These are phyloP conservation scores for Rhodophaea formosa DNA, from an alignment of 2,888 invertebrate genomes.

Conservation along the genomic window DNA sequence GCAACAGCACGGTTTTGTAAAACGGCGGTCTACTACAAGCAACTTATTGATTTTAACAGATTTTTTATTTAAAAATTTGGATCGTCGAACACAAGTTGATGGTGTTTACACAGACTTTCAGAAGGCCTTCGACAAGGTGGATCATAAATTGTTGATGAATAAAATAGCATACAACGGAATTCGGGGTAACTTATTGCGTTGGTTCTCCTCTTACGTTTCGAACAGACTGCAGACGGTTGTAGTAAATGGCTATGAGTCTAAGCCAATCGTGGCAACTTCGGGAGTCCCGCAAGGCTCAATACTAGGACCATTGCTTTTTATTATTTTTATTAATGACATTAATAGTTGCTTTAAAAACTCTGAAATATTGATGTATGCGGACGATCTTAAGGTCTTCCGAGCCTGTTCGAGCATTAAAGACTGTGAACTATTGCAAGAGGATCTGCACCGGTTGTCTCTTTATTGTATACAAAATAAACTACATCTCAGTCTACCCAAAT, in stretches of 20 bases:
- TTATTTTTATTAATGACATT: conserved; percentile 3
- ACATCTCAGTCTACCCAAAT: not conserved
- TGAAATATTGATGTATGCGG: not conserved
- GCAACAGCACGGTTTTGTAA: conserved; percentile 31
- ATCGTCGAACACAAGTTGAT: conserved; percentile 7
- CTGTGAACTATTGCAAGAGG: not conserved
- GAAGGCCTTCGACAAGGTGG: conserved; percentile 18
- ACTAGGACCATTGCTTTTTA: not conserved
- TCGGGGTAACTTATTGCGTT: conserved; percentile 9
- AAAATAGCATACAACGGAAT: conserved; percentile 12
- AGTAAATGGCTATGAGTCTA: not conserved
- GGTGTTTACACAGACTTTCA: conserved; percentile 16
- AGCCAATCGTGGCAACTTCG: not conserved
- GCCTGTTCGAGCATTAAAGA: no score
- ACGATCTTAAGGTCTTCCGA: not conserved
- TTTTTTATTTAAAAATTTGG: conserved; percentile 18
- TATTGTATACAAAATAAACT: not conserved
- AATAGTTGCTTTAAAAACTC: not conserved
- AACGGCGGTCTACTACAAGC: conserved; percentile 24
- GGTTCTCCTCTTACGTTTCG: conserved; percentile 7
- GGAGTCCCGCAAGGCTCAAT: not conserved
- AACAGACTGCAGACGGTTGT: not conserved
- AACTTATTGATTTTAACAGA: conserved; percentile 24
- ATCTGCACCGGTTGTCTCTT: not conserved
- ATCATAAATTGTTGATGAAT: conserved; percentile 6